Evolutionary conservation across 2,888 invertebrate species (phyloP).

Genomic region (Aromia moschata): DNA sequence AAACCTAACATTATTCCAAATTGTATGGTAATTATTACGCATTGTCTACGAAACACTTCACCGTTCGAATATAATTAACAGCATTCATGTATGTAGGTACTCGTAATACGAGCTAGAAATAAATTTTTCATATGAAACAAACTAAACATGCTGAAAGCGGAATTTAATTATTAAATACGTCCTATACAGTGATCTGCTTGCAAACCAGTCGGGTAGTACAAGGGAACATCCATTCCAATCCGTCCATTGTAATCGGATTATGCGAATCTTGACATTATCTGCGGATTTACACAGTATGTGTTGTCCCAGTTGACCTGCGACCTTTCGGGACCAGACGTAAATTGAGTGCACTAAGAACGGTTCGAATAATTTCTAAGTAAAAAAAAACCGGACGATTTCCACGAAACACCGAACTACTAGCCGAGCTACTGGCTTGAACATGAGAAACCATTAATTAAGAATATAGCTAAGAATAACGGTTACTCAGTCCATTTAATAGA

Average conservation of each 20-base stretch:
- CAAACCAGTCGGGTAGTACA: slow-evolving; percentile 5
- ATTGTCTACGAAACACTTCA: too few relatives aligned
- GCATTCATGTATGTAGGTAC: not conserved
- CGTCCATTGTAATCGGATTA: slow-evolving; percentile 16
- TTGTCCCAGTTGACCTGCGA: slow-evolving; percentile 13
- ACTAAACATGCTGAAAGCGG: not conserved
- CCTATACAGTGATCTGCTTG: not conserved
- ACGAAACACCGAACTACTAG: too few relatives aligned
- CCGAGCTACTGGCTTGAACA: too few relatives aligned
- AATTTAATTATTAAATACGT: slow-evolving; percentile 2
- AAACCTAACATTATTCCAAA: too few relatives aligned
- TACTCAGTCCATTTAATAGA: too few relatives aligned
- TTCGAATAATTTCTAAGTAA: not conserved
- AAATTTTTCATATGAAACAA: not conserved
- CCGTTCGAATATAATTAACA: too few relatives aligned
- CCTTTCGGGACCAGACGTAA: not conserved
- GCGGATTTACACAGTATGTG: slow-evolving; percentile 1
- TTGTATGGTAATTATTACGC: too few relatives aligned
- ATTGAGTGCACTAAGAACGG: not conserved
- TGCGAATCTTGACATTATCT: slow-evolving; percentile 9
- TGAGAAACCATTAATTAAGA: too few relatives aligned
- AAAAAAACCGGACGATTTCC: too few relatives aligned
- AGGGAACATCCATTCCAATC: slow-evolving; percentile 18
- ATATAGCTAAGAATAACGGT: too few relatives aligned
- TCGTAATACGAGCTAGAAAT: not conserved